phyloP scores from a whole-genome alignment of 2,113 vertebrate species.

The Gallinago undulata region DNA sequence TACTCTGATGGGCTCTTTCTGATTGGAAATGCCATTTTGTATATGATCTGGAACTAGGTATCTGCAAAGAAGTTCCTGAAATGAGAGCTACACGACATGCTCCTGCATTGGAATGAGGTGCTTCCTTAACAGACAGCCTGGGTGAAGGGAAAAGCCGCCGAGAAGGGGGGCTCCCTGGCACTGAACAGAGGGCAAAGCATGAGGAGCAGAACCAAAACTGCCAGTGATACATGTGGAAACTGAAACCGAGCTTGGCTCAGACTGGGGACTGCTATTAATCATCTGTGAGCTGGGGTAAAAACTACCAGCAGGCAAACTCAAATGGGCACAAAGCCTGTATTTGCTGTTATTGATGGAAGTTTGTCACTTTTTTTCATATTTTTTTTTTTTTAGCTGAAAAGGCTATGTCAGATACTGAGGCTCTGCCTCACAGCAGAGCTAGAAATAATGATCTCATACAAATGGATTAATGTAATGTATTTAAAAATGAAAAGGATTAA shows the following conservation, averaged over 20 bases:
- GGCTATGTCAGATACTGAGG: not conserved
- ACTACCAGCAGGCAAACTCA: not conserved
- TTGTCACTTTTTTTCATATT: not conserved
- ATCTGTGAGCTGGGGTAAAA: not conserved
- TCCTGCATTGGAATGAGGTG: not conserved
- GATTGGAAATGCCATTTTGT: conserved; percentile 1
- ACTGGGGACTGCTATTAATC: not conserved
- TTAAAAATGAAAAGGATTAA: conserved; percentile 33
- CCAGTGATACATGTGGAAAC: not conserved
- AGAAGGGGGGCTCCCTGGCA: not conserved
- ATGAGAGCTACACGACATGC: not conserved
- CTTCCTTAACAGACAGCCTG: not conserved
- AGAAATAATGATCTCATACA: not conserved
- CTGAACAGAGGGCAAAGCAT: not conserved
- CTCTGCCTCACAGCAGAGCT: not conserved
- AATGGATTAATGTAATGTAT: conserved; percentile 25
- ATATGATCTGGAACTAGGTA: not conserved
- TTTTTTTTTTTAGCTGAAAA: not conserved
- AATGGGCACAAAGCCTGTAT: not conserved
- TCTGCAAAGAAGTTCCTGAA: not conserved
- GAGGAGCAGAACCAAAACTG: not conserved
- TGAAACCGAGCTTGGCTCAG: not conserved
- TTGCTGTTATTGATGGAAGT: not conserved
- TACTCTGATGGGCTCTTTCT: not conserved
- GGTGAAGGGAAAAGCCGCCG: not conserved